Base-by-base conservation (phyloP, 2,797 vertebrate genomes). In the Limnodromus scolopaceus region DNA sequence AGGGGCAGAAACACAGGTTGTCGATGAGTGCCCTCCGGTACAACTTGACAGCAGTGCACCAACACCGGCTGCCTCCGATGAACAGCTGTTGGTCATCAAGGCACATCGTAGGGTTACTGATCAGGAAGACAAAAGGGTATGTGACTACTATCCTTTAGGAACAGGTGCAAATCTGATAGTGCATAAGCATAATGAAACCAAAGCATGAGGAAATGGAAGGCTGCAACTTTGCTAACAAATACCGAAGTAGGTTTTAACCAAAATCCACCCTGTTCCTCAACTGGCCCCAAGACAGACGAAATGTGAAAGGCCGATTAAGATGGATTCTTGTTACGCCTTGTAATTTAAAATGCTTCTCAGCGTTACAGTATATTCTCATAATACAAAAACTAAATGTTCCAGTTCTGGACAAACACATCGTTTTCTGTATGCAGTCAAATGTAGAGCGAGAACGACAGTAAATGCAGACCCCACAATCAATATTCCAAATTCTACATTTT, bases 1-100 rank as follows among this genome's bases (percentile, higher is more conserved):
- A 53, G 1, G 5, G 58, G 32, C 68, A 64, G 18, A 38, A 85
- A 27, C 55, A 57, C 13, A 9, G 0, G 0, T 13, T 13, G 28
- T 2, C 9, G 24, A 81, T 68, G 69, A 57, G 86, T 8, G 22
- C 30, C 69, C n/a, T 75, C 36, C 39, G 63, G 10, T 34, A 51
- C 13, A 64, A 22, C 17, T 53, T 9, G 2, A 4, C 24, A 23
- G 48, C 16, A 11, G 6, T 11, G 5, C 19, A 6, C 25, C 68
- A 38, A 27, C 87, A 68, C 4, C 71, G 65, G 10, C 32, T 27
- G 10, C 14, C 34, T 75, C 25, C 2, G 3, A 19, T 4, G 8
- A 66, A 69, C 69, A 66, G 46, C 19, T 69, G 30, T 11, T 71
- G 34, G 30, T 69, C 19, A 1, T 46, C 46, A 58, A 72, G 20